These are phyloP conservation scores for Xenopus tropicalis DNA, from an alignment of 2,113 vertebrate species.

Conservation along the genomic window DNA sequence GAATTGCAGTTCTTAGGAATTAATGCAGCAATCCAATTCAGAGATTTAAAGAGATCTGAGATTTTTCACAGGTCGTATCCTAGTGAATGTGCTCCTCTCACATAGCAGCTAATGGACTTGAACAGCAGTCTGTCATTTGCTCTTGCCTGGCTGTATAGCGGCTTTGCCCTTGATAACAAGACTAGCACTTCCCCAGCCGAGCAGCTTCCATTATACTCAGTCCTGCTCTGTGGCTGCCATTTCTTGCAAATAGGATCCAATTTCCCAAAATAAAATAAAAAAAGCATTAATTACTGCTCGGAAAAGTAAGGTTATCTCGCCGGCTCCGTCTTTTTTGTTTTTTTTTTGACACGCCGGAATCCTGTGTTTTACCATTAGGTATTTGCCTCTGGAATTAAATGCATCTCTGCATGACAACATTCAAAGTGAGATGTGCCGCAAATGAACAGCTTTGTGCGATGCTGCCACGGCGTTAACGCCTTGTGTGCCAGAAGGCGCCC, in stretches of 20 bases:
- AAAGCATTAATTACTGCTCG: constrained; percentile 61
- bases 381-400: constrained; percentile 39
- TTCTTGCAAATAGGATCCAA: constrained; percentile 62
- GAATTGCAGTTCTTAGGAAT: constrained; percentile 98
- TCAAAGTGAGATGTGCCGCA: constrained; percentile 40
- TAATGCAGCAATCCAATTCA: constrained; percentile 97
- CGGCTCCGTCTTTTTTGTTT: constrained; percentile 40
- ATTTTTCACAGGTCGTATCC: constrained; percentile 99
- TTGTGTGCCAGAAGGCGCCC: background rate
- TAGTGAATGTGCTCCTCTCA: constrained; percentile 91
- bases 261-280: constrained; percentile 51
- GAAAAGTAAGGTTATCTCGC: constrained; percentile 65
- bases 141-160: constrained; percentile 75
- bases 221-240: constrained; percentile 60
- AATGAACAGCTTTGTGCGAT: constrained; percentile 14
- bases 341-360: constrained; percentile 64
- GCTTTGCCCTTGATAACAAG: constrained; percentile 89
- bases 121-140: constrained; percentile 98
- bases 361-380: constrained; percentile 52
- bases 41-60: constrained; percentile 98
- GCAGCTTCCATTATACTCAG: constrained; percentile 82
- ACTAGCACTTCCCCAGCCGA: constrained; percentile 73
- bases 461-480: constrained; percentile 23
- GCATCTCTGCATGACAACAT: constrained; percentile 34
- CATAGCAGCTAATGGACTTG: constrained; percentile 99